Base-by-base conservation (phyloP, 2,113 vertebrate species). In the Pollachius pollachius region DNA sequence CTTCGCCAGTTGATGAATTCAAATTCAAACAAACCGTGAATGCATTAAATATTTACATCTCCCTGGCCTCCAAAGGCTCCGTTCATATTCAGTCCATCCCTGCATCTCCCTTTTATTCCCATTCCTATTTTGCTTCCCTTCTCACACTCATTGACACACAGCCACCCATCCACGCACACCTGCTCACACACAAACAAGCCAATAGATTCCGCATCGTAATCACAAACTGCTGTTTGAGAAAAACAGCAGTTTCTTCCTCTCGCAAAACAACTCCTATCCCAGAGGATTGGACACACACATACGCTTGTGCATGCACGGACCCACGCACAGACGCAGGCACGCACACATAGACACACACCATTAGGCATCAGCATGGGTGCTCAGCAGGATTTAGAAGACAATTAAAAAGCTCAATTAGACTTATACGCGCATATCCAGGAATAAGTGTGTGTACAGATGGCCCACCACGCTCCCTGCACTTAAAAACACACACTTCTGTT, bases 391-490 rank as follows among this genome's bases (percentile, higher is more conserved):
- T 83, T 85, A 80, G 75, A 80, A 80, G 82, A 82, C 85, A 86
- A 88, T 88, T 85, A 88, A 86, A 87, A 85, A 86, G 78, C 84
- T 87, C 84, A 86, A 85, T 85, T 86, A 85, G 81, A 85, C 80
- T 74, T 87, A 75, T 80, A 82, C 77, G 81, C 79, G 79, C 87
- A 79, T 78, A 85, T 83, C 67, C 52, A 76, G 79, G 70, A 81
- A 84, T 60, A 72, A 52, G 69, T 13, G 13, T 16, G 65, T 81
- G 54, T 82, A 68, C 88, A 87, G 83, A 86, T 87, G 86, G 82
- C 34, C 71, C 61, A 60, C 70, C 67, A 70, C 34, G 65, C 70
- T 80, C 65, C 69, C 67, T 72, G 76, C 61, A 1, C 82, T 81
- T 75, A 75, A 74, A 85, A 80, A 84, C 70, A 80, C 76, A 81